Conservation (phyloP, 2,888 invertebrate species). For the Polietes domitor region DNA sequence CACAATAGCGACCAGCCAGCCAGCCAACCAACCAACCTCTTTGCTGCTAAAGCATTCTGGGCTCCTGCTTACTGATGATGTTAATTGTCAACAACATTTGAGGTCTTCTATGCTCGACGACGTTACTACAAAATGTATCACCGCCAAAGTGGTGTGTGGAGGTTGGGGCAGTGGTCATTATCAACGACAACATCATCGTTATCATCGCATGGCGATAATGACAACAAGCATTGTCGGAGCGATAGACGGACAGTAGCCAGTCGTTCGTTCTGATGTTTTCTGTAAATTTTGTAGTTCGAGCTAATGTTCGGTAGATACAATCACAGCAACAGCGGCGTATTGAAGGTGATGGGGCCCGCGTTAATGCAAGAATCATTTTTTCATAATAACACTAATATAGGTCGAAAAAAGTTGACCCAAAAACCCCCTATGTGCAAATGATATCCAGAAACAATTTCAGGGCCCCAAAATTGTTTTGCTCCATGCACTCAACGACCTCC, state of each 20-base stretch:
- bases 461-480: too few species aligned
- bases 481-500: too few species aligned
- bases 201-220: conserved; percentile 4
- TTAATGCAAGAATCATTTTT: too few species aligned
- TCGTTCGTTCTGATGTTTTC: neutral
- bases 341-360: too few species aligned
- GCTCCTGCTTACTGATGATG: conserved; percentile 65
- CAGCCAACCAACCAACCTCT: neutral
- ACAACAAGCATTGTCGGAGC: conserved; percentile 22
- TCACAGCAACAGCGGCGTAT: too few species aligned
- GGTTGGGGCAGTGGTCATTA: conserved; percentile 20
- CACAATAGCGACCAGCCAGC: neutral
- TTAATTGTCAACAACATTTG: conserved; percentile 66
- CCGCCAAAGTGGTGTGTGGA: neutral
- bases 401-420: too few species aligned
- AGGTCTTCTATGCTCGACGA: conserved; percentile 34
- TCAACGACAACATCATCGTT: conserved; percentile 22
- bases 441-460: too few species aligned
- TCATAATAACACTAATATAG: too few species aligned
- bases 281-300: too few species aligned
- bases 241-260: conserved; percentile 1
- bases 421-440: too few species aligned
- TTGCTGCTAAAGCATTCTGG: conserved; percentile 58
- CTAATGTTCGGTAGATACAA: too few species aligned
- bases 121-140: neutral